phyloP scores from a whole-genome alignment of 2,888 invertebrate species.

The Polydrusus cervinus region DNA sequence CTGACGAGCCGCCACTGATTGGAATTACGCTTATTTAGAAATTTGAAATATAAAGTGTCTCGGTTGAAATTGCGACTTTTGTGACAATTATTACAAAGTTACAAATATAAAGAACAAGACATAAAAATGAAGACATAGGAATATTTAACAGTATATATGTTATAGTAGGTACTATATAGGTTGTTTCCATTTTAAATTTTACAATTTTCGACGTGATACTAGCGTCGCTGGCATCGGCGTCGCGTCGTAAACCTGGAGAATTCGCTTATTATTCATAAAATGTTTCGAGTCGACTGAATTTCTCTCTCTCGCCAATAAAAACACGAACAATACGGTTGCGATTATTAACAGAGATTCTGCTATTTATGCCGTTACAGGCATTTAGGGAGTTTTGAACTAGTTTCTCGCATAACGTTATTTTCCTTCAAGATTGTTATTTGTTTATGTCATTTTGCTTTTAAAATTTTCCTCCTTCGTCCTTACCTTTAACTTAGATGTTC shows the following conservation, averaged over 20 bases:
- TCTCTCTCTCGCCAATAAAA: conserved; percentile 44
- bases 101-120: background rate
- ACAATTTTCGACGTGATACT: conserved; percentile 32
- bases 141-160: conserved; percentile 6
- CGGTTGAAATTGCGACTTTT: too few species aligned
- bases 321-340: conserved; percentile 39
- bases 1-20: too few species aligned
- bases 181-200: conserved; percentile 38
- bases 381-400: conserved; percentile 14
- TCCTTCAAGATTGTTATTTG: too few species aligned
- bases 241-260: conserved; percentile 30
- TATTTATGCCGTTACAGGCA: conserved; percentile 29
- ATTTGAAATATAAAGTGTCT: too few species aligned
- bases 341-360: conserved; percentile 32
- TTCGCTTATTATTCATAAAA: conserved; percentile 51
- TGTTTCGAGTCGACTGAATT: conserved; percentile 45
- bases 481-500: too few species aligned
- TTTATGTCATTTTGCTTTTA: too few species aligned
- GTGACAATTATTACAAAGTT: background rate
- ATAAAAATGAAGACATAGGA: conserved; percentile 14
- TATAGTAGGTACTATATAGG: too few species aligned
- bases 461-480: too few species aligned
- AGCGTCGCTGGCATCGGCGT: background rate
- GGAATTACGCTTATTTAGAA: too few species aligned
- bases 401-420: background rate